phyloP scores from a whole-genome alignment of 2,888 invertebrate species.

The Hybos culiciformis region DNA sequence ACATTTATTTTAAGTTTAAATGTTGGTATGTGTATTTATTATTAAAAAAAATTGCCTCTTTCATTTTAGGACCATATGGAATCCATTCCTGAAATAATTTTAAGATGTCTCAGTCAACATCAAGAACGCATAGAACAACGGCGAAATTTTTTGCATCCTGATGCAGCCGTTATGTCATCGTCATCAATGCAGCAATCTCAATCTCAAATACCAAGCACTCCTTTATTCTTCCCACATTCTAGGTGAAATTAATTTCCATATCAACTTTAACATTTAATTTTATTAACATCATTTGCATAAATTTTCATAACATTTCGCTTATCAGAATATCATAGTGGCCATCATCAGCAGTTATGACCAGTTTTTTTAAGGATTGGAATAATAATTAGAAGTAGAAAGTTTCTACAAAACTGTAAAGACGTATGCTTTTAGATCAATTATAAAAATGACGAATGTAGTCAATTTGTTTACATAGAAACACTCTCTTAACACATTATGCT shows the following conservation, averaged over 20 bases:
- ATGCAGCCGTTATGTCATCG: slow-evolving; percentile 56
- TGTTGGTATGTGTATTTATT: neutral
- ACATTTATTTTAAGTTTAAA: neutral
- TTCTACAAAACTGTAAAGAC: too few species aligned
- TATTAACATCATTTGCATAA: slow-evolving; percentile 9
- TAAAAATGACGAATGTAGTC: too few species aligned
- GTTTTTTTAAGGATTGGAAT: neutral
- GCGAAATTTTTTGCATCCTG: slow-evolving; percentile 76
- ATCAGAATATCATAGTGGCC: neutral
- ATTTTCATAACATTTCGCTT: slow-evolving; percentile 1
- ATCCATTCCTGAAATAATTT: slow-evolving; percentile 67
- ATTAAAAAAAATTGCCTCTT: neutral
- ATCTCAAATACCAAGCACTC: slow-evolving; percentile 37
- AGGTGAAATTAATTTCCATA: too few species aligned
- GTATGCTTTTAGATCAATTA: too few species aligned
- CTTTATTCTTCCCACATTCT: slow-evolving; percentile 43
- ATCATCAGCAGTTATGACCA: neutral
- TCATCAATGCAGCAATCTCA: slow-evolving; percentile 36
- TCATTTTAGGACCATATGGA: slow-evolving; percentile 60
- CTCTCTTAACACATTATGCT: too few species aligned
- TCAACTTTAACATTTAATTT: slow-evolving; percentile 5
- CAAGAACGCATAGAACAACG: slow-evolving; percentile 71
- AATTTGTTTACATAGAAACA: too few species aligned
- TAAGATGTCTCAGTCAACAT: slow-evolving; percentile 57
- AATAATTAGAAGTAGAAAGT: too few species aligned